Evolutionary conservation across 2,113 vertebrate species (phyloP).

Genomic region (Phasianus colchicus): DNA sequence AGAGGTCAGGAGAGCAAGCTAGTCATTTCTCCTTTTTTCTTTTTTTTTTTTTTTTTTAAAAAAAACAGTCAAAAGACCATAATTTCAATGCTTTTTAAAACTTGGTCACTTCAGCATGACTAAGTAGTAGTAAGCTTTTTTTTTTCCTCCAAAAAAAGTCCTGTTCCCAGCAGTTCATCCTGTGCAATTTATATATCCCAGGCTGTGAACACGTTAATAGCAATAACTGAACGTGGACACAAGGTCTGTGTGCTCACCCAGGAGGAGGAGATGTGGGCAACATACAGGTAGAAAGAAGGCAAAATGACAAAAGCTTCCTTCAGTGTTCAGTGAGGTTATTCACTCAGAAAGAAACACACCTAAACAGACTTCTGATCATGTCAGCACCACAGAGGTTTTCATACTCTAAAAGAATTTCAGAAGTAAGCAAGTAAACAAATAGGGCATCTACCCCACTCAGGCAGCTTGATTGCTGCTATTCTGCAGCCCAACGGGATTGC

Average conservation of each 20-base stretch:
- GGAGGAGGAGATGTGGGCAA: slow-evolving; percentile 1
- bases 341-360: not conserved
- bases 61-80: not conserved
- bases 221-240: not conserved
- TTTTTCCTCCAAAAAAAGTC: not conserved
- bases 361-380: not conserved
- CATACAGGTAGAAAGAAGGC: not conserved
- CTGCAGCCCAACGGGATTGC: slow-evolving; percentile 8
- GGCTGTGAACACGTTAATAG: not conserved
- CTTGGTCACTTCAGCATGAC: not conserved
- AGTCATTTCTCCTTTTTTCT: not conserved
- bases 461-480: slow-evolving; percentile 16
- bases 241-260: not conserved
- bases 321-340: not conserved
- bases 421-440: slow-evolving; percentile 13
- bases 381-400: not conserved
- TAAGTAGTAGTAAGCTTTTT: slow-evolving; percentile 9
- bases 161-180: not conserved
- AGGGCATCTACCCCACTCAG: not conserved
- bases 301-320: not conserved
- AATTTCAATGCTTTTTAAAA: slow-evolving; percentile 23
- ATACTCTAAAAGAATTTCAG: not conserved
- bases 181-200: not conserved
- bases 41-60: slow-evolving; percentile 1
- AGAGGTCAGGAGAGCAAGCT: not conserved